Evolutionary conservation across 2,888 invertebrate species (phyloP), one percentile per base, ranked within the genome.

Genomic region (Sinohyriopsis cumingii): DNA sequence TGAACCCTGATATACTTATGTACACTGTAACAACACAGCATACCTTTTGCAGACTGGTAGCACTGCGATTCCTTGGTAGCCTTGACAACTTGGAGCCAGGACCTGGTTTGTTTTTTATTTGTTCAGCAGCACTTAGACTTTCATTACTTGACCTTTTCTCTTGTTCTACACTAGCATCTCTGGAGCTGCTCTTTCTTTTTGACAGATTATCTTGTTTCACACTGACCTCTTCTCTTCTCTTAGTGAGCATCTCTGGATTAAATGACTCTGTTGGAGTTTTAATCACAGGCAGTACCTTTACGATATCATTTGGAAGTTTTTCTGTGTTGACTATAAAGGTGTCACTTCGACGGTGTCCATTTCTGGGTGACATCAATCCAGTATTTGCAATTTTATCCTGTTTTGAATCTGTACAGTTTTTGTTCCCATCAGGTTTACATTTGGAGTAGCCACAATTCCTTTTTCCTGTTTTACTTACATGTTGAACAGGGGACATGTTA

Each of bases 201-300:
- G 18, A 24, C 22, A 54, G 15, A 1, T 18, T 63, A 18, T 24
- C n/a, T 19, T n/a, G 60, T 45, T 64, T 59, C 20, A 60, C 60
- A 18, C 54, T 62, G 18, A 25, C 54, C 15, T 45, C 59, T 59
- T 45, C 33, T 45, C 12, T 33, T 60, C 28, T 63, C 56, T 54
- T 56, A 20, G 55, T 24, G 20, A 5, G 19, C 33, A 20, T n/a
- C 25, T 19, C 53, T 45, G 19, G 45, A 60, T 22, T 57, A 62
- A 18, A 55, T 55, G 20, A 56, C 60, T 22, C 56, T 62, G 22
- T 9, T 55, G 15, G 54, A 12, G 57, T 55, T 28, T 71, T 73
- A n/a, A 82, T 74, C 20, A 76, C 74, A n/a, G 82, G 80, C 56
- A 79, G 59, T 19, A 74, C 70, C 45, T 66, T 70, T 19, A 69